Percentiles rank a stretch among this genome's conserved stretches.
Evolutionary conservation across 30 jellyfish, hydroid and myxozoan species (phyloP).

Genomic region (Cassiopea xamachana): DNA sequence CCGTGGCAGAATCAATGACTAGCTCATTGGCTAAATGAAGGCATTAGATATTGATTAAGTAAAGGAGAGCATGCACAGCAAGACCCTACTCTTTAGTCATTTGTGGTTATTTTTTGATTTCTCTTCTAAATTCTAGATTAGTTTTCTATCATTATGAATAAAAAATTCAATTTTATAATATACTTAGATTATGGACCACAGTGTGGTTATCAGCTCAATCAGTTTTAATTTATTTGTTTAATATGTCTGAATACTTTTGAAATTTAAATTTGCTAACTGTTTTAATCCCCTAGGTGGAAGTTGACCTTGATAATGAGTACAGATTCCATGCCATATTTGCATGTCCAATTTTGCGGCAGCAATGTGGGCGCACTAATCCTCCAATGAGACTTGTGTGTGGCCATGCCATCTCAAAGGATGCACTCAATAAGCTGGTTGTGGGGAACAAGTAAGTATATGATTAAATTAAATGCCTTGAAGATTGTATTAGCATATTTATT

Average conservation of each 20-base stretch:
- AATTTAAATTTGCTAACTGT: neutral
- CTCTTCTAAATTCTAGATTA: too few relatives aligned
- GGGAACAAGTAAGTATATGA: constrained; percentile 85
- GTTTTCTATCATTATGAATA: too few relatives aligned
- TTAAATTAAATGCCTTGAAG: neutral
- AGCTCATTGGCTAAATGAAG: neutral
- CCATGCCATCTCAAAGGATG: constrained; percentile 96
- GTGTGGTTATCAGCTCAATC: too few relatives aligned
- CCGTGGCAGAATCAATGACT: too few relatives aligned
- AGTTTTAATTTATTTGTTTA: too few relatives aligned
- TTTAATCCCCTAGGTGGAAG: constrained; percentile 75
- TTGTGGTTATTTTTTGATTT: too few relatives aligned
- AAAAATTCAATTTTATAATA: too few relatives aligned
- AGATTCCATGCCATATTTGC: constrained; percentile 94
- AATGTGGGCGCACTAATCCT: constrained; percentile 96
- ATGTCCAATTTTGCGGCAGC: constrained; percentile 96
- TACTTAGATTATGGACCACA: too few relatives aligned
- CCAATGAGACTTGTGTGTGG: constrained; percentile 98
- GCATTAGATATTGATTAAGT: neutral
- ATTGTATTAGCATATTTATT: too few relatives aligned
- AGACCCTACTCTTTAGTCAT: neutral
- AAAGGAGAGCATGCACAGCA: neutral
- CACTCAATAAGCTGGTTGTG: constrained; percentile 75
- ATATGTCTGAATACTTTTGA: too few relatives aligned
- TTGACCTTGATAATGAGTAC: constrained; percentile 89